Conservation (phyloP, 2,113 vertebrate species). For the Raja brachyura region DNA sequence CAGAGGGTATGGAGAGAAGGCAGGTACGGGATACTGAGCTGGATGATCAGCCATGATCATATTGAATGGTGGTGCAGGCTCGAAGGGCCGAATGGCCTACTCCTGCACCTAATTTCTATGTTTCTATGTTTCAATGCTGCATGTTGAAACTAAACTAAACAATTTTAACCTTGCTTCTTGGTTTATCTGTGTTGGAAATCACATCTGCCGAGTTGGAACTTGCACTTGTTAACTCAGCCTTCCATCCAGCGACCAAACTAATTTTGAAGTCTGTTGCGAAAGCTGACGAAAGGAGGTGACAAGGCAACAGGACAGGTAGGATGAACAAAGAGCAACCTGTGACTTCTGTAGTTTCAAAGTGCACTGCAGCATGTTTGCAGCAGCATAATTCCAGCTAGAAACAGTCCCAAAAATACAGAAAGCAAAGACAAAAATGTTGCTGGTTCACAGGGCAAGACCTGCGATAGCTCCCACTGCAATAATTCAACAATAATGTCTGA, state of each 20-base stretch:
- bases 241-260: neutral
- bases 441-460: neutral
- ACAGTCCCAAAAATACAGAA: neutral
- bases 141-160: too few species aligned
- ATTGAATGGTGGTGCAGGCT: too few species aligned
- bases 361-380: neutral
- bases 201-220: neutral
- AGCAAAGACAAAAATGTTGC: neutral
- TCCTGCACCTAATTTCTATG: too few species aligned
- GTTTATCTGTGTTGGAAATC: neutral
- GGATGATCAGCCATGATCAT: too few species aligned
- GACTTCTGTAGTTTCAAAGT: neutral
- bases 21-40: too few species aligned
- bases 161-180: neutral
- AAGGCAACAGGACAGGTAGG: neutral
- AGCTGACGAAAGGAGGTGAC: neutral
- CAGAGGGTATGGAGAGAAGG: too few species aligned
- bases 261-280: neutral
- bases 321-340: neutral
- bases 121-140: too few species aligned
- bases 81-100: too few species aligned
- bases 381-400: neutral
- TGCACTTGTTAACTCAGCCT: neutral
- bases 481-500: neutral
- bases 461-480: neutral